phyloP scores from a whole-genome alignment of 53 echinoderm and acorn worm genomes.

The Echinometra lucunter region DNA sequence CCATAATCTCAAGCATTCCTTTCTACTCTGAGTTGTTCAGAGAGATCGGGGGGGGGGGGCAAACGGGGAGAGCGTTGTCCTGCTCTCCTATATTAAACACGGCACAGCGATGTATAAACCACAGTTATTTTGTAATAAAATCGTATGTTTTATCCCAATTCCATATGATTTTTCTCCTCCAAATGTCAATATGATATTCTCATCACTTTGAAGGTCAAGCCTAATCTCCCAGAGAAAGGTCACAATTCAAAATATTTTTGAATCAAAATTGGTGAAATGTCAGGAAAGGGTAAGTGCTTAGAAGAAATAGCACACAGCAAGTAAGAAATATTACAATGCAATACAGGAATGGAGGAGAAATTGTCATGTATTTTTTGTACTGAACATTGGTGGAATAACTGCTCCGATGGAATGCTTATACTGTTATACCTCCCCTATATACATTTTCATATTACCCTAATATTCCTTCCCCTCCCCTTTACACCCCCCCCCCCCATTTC shows the following conservation, averaged over 20 bases:
- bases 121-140: not conserved
- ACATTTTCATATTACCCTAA: too few species aligned
- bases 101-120: not conserved
- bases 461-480: too few species aligned
- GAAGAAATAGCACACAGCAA: not conserved
- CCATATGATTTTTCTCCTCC: not conserved
- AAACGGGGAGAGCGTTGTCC: too few species aligned
- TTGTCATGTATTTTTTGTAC: too few species aligned
- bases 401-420: too few species aligned
- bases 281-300: not conserved
- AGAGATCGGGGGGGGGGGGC: too few species aligned
- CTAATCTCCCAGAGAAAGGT: not conserved
- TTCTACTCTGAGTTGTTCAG: too few species aligned
- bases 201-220: conserved; percentile 13
- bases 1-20: too few species aligned
- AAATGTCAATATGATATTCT: conserved; percentile 22
- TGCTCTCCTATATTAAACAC: too few species aligned
- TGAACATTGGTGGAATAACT: too few species aligned
- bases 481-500: too few species aligned
- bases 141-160: not conserved
- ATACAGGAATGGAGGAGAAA: not conserved
- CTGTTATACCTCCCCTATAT: too few species aligned
- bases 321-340: not conserved
- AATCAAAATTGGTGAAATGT: not conserved
- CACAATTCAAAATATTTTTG: not conserved